Base-by-base conservation (phyloP, 1,140 invertebrate genomes). In the Drosophila burlai region DNA sequence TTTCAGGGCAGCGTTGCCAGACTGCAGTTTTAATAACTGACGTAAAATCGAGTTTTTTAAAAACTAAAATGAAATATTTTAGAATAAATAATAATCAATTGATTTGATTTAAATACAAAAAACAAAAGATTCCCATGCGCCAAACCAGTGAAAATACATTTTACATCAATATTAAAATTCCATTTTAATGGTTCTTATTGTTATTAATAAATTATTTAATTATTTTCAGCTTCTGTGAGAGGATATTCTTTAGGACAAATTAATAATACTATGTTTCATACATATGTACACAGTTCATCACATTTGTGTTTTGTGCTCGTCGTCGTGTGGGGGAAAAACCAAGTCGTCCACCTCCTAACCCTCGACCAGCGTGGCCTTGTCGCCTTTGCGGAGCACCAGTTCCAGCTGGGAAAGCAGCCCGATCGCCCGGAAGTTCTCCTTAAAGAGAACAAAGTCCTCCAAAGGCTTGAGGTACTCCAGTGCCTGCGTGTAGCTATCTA, bases 401-500 rank as follows among this genome's bases (percentile, higher is more conserved):
- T 92, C 91, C 64, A 92, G 45, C 45, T 92, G 91, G 9, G 91
- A 92, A 13, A 92, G 67, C 54, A 92, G 46, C 1, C 91, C 91
- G 59, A 92, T 92, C 10, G 91, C 91, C 26, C 91, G 83, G 65
- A 92, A 92, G 52, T 92, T 92, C 38, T 92, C 91, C 50, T 91
- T 91, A 40, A 91, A 85, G 9, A 92, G 80, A n/a, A 83, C 91
- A 76, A 92, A 92, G 18, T 92, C 91, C 52, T 92, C 91, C 10
- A 92, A 34, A 0, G 91, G 91, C 46, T 92, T 92, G 1, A 92
- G 65, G 40, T 92, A 84, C 31, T 92, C 91, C 21, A 92, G 54
- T 0, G 91, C 91, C 18, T 92, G 83, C 4, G 75, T 76, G 45
- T 92, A 92, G 26, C 80, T 91, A 13, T 91, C 86, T 7, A 92